These are phyloP conservation scores for Megaustenia siamemsis DNA, from an alignment of 2,888 invertebrate genomes.

Conservation along the genomic window DNA sequence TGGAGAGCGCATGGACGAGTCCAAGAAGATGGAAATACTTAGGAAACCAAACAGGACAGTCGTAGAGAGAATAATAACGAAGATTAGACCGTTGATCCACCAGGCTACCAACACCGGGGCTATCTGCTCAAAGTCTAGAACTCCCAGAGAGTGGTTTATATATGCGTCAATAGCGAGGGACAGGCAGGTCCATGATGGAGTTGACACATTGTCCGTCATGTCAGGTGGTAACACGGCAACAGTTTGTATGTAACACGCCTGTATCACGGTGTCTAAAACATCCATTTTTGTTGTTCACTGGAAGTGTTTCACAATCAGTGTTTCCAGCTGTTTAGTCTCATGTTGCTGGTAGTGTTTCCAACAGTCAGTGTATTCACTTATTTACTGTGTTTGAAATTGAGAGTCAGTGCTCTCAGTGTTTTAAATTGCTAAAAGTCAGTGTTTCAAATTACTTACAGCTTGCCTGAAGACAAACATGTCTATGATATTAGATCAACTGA, in stretches of 20 bases:
- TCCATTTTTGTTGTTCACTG: background rate
- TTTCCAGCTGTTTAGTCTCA: too few relatives aligned
- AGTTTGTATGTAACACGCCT: slow-evolving; percentile 2
- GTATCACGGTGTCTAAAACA: slow-evolving; percentile 30
- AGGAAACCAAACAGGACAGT: slow-evolving; percentile 9
- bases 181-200: background rate
- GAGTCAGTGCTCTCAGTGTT: too few relatives aligned
- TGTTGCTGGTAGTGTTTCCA: too few relatives aligned
- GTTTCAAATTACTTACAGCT: too few relatives aligned
- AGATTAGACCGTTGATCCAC: slow-evolving; percentile 32
- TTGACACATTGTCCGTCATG: background rate
- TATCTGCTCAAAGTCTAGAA: slow-evolving; percentile 37
- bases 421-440: too few relatives aligned
- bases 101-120: slow-evolving; percentile 21
- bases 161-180: background rate
- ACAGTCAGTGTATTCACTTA: too few relatives aligned
- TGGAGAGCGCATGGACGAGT: slow-evolving; percentile 5
- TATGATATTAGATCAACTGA: too few relatives aligned
- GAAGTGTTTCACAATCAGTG: too few relatives aligned
- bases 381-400: too few relatives aligned
- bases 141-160: background rate
- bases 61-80: background rate
- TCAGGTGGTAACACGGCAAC: background rate
- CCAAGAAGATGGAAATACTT: slow-evolving; percentile 29
- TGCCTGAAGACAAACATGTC: too few relatives aligned